Conservation (phyloP, 2,113 vertebrate species). For the Junco hyemalis region DNA sequence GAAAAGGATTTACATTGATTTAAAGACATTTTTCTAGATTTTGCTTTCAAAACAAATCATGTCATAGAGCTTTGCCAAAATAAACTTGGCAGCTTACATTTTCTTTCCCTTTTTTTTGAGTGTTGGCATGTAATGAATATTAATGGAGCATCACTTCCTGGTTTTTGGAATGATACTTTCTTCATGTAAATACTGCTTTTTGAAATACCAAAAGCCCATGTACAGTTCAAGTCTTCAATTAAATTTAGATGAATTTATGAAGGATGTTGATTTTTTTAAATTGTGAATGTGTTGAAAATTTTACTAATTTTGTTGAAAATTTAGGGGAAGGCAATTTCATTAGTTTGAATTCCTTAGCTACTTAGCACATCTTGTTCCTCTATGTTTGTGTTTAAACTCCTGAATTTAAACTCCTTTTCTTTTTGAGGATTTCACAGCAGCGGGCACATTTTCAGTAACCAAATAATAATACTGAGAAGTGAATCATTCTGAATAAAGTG, state of each 20-base stretch:
- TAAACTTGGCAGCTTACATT: conserved; percentile 51
- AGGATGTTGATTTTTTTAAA: not conserved
- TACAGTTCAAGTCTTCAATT: conserved; percentile 15
- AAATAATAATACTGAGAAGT: not conserved
- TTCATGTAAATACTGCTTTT: conserved; percentile 58
- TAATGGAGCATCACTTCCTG: conserved; percentile 57
- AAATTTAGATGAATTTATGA: not conserved
- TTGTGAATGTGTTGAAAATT: not conserved
- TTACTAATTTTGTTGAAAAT: not conserved
- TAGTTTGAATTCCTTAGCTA: not conserved
- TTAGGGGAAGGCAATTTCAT: not conserved
- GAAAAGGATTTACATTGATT: conserved; percentile 57
- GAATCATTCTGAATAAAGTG: not conserved
- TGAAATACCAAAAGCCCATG: not conserved
- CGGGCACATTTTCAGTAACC: not conserved
- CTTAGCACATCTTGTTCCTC: not conserved
- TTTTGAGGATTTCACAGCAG: not conserved
- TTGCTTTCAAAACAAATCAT: conserved; percentile 64
- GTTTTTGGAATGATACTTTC: conserved; percentile 51
- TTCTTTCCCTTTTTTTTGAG: conserved; percentile 50
- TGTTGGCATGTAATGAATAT: conserved; percentile 63
- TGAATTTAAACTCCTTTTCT: not conserved
- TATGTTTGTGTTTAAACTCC: not conserved
- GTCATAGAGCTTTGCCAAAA: conserved; percentile 54
- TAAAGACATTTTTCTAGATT: conserved; percentile 50